Conservation (phyloP, 2,888 invertebrate species). For the Xestoiulus laeticollis region DNA sequence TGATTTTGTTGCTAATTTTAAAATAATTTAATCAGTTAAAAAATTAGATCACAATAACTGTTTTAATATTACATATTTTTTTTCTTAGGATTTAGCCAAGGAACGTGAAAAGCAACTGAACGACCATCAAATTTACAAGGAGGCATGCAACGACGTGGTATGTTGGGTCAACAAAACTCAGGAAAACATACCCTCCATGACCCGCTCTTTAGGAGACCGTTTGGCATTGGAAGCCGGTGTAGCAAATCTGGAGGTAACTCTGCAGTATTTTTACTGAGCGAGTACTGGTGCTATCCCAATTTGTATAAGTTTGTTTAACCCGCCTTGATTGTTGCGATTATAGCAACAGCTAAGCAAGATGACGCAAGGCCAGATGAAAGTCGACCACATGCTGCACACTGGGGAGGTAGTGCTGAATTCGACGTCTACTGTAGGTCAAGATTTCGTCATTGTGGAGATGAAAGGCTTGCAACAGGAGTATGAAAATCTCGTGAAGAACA, state of each 20-base stretch:
- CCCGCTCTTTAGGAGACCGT: constrained; percentile 84
- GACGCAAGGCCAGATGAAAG: constrained; percentile 81
- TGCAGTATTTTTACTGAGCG: not conserved
- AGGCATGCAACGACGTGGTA: constrained; percentile 87
- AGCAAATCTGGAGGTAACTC: constrained; percentile 76
- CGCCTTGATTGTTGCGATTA: not conserved
- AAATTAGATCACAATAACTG: not conserved
- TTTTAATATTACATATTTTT: constrained; percentile 54
- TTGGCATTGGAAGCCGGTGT: constrained; percentile 88
- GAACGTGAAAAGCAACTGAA: constrained; percentile 87
- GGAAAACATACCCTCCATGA: constrained; percentile 87
- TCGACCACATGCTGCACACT: constrained; percentile 86
- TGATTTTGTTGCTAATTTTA: not conserved
- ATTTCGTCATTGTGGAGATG: constrained; percentile 83
- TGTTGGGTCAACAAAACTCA: constrained; percentile 87
- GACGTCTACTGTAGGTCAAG: constrained; percentile 82
- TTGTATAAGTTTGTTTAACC: not conserved
- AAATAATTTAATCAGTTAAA: not conserved
- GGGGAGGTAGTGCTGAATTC: constrained; percentile 87
- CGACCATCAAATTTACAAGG: constrained; percentile 88
- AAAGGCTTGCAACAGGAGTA: constrained; percentile 85
- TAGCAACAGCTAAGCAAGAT: constrained; percentile 76
- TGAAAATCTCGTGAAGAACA: constrained; percentile 83
- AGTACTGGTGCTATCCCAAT: not conserved
- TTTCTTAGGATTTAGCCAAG: constrained; percentile 70